Evolutionary conservation across 2,888 invertebrate species (phyloP).

Genomic region (Sarcophaga variegata): DNA sequence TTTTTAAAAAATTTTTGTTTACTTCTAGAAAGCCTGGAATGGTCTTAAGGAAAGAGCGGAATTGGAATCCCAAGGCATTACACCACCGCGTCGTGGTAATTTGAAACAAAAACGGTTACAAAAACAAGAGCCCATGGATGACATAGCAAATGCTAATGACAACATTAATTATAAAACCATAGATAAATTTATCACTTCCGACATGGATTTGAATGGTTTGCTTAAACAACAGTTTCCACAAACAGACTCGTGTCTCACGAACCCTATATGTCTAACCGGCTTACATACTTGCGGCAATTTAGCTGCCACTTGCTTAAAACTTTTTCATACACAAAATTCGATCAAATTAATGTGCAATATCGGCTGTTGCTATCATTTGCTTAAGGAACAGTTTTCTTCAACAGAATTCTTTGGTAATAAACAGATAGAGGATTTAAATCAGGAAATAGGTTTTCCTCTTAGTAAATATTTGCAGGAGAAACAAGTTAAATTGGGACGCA

Average conservation of each 20-base stretch:
- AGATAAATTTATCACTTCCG: constrained; percentile 84
- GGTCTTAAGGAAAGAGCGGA: constrained; percentile 83
- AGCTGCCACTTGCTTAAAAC: constrained; percentile 87
- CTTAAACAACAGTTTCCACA: constrained; percentile 83
- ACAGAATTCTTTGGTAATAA: constrained; percentile 79
- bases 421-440: constrained; percentile 74
- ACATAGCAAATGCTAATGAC: neutral
- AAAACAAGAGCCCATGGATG: neutral
- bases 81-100: constrained; percentile 76
- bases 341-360: constrained; percentile 88
- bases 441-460: constrained; percentile 86
- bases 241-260: constrained; percentile 64
- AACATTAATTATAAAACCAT: constrained; percentile 84
- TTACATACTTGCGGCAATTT: constrained; percentile 95
- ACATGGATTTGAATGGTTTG: constrained; percentile 83
- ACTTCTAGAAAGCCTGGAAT: constrained; percentile 84
- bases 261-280: constrained; percentile 85
- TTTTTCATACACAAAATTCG: constrained; percentile 84
- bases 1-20: neutral
- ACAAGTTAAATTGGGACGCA: constrained; percentile 85
- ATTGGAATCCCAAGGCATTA: constrained; percentile 81
- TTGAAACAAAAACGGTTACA: constrained; percentile 62
- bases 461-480: constrained; percentile 84
- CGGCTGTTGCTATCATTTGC: constrained; percentile 94
- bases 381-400: constrained; percentile 84